phyloP scores from a whole-genome alignment of 2,888 invertebrate species.

The Sericinus montela region DNA sequence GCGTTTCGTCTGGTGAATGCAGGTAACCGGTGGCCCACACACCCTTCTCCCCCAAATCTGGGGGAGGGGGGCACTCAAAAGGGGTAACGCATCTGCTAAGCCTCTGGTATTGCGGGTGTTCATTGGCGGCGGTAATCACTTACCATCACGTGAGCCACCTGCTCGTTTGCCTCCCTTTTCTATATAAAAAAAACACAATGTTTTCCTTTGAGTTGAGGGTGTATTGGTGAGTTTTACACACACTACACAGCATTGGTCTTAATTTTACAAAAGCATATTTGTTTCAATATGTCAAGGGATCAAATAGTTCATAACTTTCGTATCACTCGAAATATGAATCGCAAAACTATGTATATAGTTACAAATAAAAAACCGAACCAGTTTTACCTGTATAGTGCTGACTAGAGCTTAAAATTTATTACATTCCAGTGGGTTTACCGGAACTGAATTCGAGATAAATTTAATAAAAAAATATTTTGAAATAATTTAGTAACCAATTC shows the following conservation, averaged over 20 bases:
- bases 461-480: neutral
- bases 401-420: slow-evolving; percentile 2
- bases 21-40: too few relatives aligned
- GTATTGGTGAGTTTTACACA: too few relatives aligned
- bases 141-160: too few relatives aligned
- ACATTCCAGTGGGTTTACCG: neutral
- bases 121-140: too few relatives aligned
- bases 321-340: neutral
- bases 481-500: neutral
- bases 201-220: too few relatives aligned
- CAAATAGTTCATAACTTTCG: neutral
- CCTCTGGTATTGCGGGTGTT: too few relatives aligned
- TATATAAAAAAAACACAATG: too few relatives aligned
- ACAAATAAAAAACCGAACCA: neutral
- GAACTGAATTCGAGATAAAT: slow-evolving; percentile 2
- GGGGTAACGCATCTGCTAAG: too few relatives aligned
- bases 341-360: slow-evolving; percentile 3
- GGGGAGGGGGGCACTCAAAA: too few relatives aligned
- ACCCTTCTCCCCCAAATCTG: too few relatives aligned
- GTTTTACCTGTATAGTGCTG: slow-evolving; percentile 2
- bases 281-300: neutral
- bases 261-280: neutral
- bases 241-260: neutral
- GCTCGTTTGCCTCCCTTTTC: too few relatives aligned
- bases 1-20: too few relatives aligned